These are phyloP conservation scores for Beaufortia kweichowensis DNA, from an alignment of 2,113 vertebrate genomes.

Conservation along the genomic window DNA sequence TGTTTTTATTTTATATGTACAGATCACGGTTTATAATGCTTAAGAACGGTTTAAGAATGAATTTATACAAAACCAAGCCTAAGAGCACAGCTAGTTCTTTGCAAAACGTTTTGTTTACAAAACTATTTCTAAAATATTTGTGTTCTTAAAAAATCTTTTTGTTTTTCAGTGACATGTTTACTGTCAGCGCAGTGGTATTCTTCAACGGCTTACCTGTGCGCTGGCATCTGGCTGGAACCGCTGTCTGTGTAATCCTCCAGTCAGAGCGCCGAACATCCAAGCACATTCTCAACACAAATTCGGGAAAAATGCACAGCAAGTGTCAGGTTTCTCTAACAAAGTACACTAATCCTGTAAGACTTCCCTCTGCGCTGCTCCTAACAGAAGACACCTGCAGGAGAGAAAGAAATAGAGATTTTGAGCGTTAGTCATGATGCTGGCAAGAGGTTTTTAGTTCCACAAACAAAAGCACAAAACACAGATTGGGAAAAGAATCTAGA, in stretches of 20 bases:
- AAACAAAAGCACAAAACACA: neutral
- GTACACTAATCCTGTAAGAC: conserved; percentile 43
- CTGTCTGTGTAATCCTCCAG: conserved; percentile 30
- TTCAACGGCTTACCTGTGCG: neutral
- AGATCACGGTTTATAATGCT: neutral
- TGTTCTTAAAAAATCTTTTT: neutral
- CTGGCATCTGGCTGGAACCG: conserved; percentile 16
- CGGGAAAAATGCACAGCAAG: conserved; percentile 30
- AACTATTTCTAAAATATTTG: conserved; percentile 22
- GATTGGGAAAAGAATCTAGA: neutral
- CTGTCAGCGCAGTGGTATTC: neutral
- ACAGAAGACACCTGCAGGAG: conserved; percentile 22
- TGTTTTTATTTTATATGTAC: neutral
- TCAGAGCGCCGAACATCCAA: conserved; percentile 22
- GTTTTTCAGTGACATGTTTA: conserved; percentile 2
- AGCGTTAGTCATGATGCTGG: conserved; percentile 17
- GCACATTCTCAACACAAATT: conserved; percentile 19
- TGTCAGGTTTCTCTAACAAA: conserved; percentile 6
- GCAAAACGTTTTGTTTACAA: neutral
- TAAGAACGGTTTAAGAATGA: neutral
- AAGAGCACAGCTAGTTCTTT: neutral
- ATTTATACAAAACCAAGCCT: neutral
- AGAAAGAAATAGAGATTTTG: conserved; percentile 1
- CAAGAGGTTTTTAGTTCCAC: too few relatives aligned
- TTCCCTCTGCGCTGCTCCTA: conserved; percentile 13